Evolutionary conservation across 2,888 invertebrate genomes (phyloP), one percentile per base, ranked within the genome.

Genomic region (Pseudococcus longispinus): DNA sequence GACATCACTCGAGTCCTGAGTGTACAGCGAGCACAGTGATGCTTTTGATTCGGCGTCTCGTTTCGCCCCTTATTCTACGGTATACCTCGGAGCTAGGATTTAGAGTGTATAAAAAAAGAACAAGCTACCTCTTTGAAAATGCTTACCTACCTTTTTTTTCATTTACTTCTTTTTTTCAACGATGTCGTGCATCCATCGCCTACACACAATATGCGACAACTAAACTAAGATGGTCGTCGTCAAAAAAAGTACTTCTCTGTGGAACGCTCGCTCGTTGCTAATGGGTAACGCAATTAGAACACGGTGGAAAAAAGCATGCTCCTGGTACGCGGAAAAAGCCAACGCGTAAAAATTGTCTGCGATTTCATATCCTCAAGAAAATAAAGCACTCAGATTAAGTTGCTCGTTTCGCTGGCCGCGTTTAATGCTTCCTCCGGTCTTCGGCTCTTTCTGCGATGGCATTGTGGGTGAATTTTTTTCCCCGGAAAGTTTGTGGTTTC

Each of bases 371-470:
- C 65, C 65, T 26, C 65, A 23, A 65, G 65, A 65, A 65, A 65
- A 65, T 65, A 65, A 65, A 65, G 26, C 65, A 65, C 65, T 65
- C 65, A 65, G 65, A 65, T 65, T 65, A 65, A 65, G 26, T 65
- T 26, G 51, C 65, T 65, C 65, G 65, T 65, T 65, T 65, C 65
- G 60, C 60, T 20, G 3, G 18, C 6, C 51, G n/a, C 51, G 51
- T 51, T 51, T 51, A 51, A n/a, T 15, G n/a, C n/a, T 18, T 37
- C 37, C 51, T 51, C 51, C n/a, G 4, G 51, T n/a, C 1, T 13
- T n/a, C 13, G 37, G 8, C 4, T 37, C n/a, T 37, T 37, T 37
- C 37, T 37, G 37, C 5, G 4, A 6, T 37, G 15, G 13, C 15
- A 15, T 46, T 6, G 3, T 44, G 51, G n/a, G 51, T 3, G 51